These are phyloP conservation scores for Leptothorax acervorum DNA, from an alignment of 2,888 invertebrate genomes.

Conservation along the genomic window DNA sequence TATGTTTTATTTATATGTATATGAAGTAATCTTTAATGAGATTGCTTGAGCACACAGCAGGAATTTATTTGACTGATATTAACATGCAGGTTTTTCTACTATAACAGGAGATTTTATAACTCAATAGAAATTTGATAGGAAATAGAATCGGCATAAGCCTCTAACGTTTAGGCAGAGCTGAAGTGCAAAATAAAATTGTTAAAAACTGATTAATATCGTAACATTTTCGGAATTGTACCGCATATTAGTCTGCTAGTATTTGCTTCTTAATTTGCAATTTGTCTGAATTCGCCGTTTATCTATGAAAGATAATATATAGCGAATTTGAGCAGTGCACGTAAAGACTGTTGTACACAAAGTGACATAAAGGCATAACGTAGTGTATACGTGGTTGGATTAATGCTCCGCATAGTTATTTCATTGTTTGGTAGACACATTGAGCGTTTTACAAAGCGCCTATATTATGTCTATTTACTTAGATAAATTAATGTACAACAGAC, in stretches of 20 bases:
- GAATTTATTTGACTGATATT: conserved; percentile 63
- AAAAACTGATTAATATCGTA: conserved; percentile 11
- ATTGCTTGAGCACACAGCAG: conserved; percentile 50
- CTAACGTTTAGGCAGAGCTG: neutral
- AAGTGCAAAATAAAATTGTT: conserved; percentile 27
- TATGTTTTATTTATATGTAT: conserved; percentile 18
- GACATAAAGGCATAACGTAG: neutral
- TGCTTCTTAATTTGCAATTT: neutral
- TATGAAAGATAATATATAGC: neutral
- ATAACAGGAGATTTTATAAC: conserved; percentile 28
- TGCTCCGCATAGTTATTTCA: neutral
- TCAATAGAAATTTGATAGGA: conserved; percentile 5
- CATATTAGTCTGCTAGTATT: conserved; percentile 8
- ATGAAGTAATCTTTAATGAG: conserved; percentile 24
- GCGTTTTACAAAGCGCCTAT: neutral
- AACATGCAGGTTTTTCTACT: conserved; percentile 48
- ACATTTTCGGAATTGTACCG: neutral
- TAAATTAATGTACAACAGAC: conserved; percentile 22
- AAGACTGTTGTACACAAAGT: conserved; percentile 22
- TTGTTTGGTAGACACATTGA: neutral
- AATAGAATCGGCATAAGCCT: neutral
- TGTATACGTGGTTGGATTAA: neutral
- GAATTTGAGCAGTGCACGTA: neutral
- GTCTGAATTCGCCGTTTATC: neutral
- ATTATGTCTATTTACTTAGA: neutral